Base-by-base conservation (phyloP, 2,888 invertebrate species). In the Ptycholaimellus sp. region DNA sequence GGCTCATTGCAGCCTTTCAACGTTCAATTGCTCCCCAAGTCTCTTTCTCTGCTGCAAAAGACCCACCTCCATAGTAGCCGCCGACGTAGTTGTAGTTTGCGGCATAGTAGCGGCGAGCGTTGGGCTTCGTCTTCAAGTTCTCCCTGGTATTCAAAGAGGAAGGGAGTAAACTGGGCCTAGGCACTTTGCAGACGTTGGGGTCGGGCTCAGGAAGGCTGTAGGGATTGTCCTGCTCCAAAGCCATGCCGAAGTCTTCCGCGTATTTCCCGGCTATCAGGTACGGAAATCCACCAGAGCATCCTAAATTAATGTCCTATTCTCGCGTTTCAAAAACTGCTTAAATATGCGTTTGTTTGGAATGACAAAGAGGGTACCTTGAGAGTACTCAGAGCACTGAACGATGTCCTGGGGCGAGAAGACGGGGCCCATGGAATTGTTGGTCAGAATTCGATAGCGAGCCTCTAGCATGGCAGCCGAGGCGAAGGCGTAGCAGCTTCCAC, bases 401-500 rank as follows among this genome's bases (percentile, higher is more conserved):
- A 65, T 46, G 44, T 66, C 65, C 45, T 65, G 64, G 2, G 64
- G 57, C 1, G 64, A 61, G 38, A 65, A 58, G 4, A 57, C 49
- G 1, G 54, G 52, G 30, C 51, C 46, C 25, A 49, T 33, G 1
- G 57, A 56, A 46, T 63, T 63, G 47, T 62, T 62, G n/a, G 61
- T 62, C 42, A 53, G 46, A 11, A 65, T 53, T 22, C 62, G 50
- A 4, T 62, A 44, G 6, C 65, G 47, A 2, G 65, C 57, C 46
- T 66, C 66, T 33, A 62, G 49, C 59, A 63, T 63, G 0, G 54
- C 65, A 54, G 62, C 52, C 9, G 64, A 58, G 1, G 63, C 57
- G 51, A 66, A 66, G 2, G 64, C 60, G 46, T 64, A 66, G 44
- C 66, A 66, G 42, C 63, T 63, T 1, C 65, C 65, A 51, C 66